These are phyloP conservation scores for Neomonachus schauinslandi DNA, from an alignment of 2,113 vertebrate species.

Conservation along the genomic window DNA sequence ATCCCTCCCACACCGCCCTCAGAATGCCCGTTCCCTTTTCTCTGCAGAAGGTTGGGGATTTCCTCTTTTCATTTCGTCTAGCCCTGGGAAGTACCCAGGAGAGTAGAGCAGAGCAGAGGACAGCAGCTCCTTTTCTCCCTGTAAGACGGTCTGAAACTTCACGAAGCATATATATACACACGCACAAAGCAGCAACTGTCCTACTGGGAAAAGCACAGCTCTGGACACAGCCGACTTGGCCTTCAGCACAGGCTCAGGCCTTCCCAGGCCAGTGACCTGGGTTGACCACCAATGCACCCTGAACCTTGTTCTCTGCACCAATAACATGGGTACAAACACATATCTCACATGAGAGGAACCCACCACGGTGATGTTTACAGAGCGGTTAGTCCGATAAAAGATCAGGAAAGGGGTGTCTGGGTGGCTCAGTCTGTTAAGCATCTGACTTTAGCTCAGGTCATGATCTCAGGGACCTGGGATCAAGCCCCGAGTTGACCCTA, in stretches of 20 bases:
- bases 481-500: not conserved
- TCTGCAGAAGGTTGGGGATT: slow-evolving; percentile 27
- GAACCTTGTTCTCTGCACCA: not conserved
- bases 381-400: not conserved
- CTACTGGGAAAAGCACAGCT: not conserved
- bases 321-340: not conserved
- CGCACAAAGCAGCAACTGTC: not conserved
- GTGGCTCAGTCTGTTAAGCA: not conserved
- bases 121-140: not conserved
- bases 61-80: slow-evolving; percentile 14
- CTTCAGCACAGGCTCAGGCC: not conserved
- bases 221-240: not conserved
- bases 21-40: slow-evolving; percentile 36
- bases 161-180: accelerated
- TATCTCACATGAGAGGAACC: not conserved
- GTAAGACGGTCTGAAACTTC: not conserved
- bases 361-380: too few relatives aligned
- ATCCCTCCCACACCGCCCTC: not conserved
- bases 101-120: not conserved
- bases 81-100: slow-evolving; percentile 61
- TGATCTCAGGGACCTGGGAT: not conserved
- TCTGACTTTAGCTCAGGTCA: not conserved
- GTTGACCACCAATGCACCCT: not conserved
- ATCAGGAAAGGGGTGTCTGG: not conserved
- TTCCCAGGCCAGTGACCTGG: too few relatives aligned